Percentiles rank a stretch among this genome's conserved stretches.
phyloP scores from a whole-genome alignment of 2,113 vertebrate genomes.

The Tricholaema leucomelas region DNA sequence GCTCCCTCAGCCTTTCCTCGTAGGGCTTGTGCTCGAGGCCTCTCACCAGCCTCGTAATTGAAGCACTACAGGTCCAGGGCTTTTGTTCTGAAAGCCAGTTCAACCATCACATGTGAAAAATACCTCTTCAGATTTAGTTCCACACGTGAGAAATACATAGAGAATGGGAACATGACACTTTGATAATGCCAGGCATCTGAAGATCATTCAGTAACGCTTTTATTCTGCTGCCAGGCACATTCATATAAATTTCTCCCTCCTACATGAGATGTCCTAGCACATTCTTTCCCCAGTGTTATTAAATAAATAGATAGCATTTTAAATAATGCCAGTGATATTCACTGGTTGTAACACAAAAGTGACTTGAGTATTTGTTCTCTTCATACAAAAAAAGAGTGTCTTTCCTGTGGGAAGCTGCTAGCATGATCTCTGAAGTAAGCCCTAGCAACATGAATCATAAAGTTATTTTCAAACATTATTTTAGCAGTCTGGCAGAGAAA shows the following conservation, averaged over 20 bases:
- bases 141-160: neutral
- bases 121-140: neutral
- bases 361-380: neutral
- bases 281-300: neutral
- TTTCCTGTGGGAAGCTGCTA: neutral
- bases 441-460: neutral
- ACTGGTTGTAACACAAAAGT: neutral
- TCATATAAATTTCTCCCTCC: neutral
- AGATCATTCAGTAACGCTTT: neutral
- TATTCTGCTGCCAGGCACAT: neutral
- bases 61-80: neutral
- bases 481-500: neutral
- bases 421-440: neutral
- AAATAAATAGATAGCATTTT: neutral
- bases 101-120: neutral
- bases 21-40: no score
- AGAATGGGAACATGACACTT: neutral
- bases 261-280: neutral
- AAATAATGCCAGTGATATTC: neutral
- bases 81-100: neutral
- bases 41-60: no score
- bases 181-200: neutral
- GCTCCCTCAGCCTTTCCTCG: no score
- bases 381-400: neutral
- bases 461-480: slow-evolving; percentile 8